Evolutionary conservation across 2,113 vertebrate species (phyloP), one percentile per base, ranked within the genome.

Genomic region (Oceanodroma tethys): DNA sequence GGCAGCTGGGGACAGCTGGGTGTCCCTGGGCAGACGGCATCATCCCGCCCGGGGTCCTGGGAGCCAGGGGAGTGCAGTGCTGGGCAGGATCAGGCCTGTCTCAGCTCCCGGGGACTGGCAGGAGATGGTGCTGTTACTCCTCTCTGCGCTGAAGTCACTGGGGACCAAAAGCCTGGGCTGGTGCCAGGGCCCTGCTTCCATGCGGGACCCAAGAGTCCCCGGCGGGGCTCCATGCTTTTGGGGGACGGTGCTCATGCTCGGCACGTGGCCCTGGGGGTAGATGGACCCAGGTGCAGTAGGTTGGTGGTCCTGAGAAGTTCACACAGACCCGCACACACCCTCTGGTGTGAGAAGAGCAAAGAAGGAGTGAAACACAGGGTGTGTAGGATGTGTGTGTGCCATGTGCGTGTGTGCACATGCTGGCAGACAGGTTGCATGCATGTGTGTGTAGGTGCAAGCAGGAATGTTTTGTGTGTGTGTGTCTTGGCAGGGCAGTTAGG

Each of bases 121-220:
- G 81, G 95, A 93, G 90, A 74, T 94, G 95, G 93, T 96, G 92
- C 94, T 90, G n/a, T 91, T 97, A 81, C 70, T 95, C 87, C 34
- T 83, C 48, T 67, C 2, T 2, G 21, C 1, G 0, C 29, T 52
- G 59, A 9, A 8, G 32, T 74, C 2, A 0, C n/a, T 81, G 81
- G 15, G 71, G n/a, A 16, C 47, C 42, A 42, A 59, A 79, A 63
- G 29, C 36, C 36, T 56, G 10, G 12, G 63, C 32, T 71, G 7
- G 17, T 74, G 19, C 17, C 42, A 21, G 16, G 9, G 40, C 26
- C 5, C 19, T 22, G 13, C 26, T 68, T 82, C 36, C 43, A 7
- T 4, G 11, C 29, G 5, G 34, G 8, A 10, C 27, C 38, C 9
- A 1, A 0, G 43, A 90, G 30, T 18, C n/a, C 0, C n/a, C n/a